These are phyloP conservation scores for Abrostola triplasia DNA, from an alignment of 2,888 invertebrate species.

Conservation along the genomic window DNA sequence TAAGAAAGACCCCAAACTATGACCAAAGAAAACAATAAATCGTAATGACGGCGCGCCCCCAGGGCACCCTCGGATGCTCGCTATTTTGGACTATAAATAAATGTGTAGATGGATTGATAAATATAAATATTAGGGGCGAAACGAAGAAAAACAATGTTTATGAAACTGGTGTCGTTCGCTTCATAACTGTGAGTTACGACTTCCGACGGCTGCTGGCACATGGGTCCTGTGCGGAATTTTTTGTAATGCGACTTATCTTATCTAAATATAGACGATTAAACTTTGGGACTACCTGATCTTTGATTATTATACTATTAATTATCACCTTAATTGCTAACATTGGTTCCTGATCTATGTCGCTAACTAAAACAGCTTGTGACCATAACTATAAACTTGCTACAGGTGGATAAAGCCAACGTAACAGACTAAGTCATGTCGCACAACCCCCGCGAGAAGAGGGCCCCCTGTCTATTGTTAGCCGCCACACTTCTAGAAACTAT, in stretches of 20 bases:
- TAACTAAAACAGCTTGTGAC: background rate
- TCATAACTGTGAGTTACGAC: slow-evolving; percentile 88
- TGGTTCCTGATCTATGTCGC: background rate
- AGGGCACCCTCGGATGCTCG: slow-evolving; percentile 85
- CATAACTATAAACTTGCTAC: background rate
- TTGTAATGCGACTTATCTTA: slow-evolving; percentile 67
- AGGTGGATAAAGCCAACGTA: background rate
- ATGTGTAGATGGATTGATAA: slow-evolving; percentile 89
- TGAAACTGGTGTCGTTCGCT: slow-evolving; percentile 88
- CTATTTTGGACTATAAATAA: slow-evolving; percentile 88
- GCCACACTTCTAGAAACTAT: slow-evolving; percentile 32
- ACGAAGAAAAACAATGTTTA: slow-evolving; percentile 88
- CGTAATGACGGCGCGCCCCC: slow-evolving; percentile 83
- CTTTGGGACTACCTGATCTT: slow-evolving; percentile 43
- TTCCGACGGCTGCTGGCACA: slow-evolving; percentile 86
- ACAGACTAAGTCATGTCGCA: slow-evolving; percentile 2
- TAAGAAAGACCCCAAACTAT: slow-evolving; percentile 76
- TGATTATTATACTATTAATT: background rate
- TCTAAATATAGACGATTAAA: slow-evolving; percentile 70
- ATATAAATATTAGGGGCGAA: slow-evolving; percentile 89
- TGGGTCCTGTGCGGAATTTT: slow-evolving; percentile 84
- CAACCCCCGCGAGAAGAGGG: slow-evolving; percentile 14
- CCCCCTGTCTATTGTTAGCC: slow-evolving; percentile 32
- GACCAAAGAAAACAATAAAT: slow-evolving; percentile 88
- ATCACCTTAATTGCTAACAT: background rate